Evolutionary conservation across 2,888 invertebrate species (phyloP).

Genomic region (Lasioglossum oenotherae): DNA sequence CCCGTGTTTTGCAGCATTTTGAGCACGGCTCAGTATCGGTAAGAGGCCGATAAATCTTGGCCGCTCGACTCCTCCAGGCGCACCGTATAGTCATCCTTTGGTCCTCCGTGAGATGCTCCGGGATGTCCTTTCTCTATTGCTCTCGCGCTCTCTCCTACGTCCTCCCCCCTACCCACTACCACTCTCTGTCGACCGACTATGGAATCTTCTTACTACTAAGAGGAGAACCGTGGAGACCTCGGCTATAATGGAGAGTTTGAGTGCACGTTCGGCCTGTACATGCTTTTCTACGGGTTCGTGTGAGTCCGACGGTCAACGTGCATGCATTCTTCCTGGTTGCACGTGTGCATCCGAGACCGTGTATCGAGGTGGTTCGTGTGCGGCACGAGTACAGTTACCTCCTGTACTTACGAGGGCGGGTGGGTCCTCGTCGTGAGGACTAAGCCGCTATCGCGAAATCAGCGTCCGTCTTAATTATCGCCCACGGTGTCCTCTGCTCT

Average conservation of each 20-base stretch:
- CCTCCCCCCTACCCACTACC: not conserved
- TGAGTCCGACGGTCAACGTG: conserved; percentile 5
- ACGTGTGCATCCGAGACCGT: not conserved
- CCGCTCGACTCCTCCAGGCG: conserved; percentile 64
- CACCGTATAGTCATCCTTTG: conserved; percentile 64
- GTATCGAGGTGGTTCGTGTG: conserved; percentile 26
- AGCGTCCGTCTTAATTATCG: conserved; percentile 84
- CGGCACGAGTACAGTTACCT: conserved; percentile 73
- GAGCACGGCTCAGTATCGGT: conserved; percentile 81
- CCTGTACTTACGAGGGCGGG: conserved; percentile 71
- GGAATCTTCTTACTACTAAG: conserved; percentile 39
- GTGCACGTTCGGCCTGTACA: conserved; percentile 37
- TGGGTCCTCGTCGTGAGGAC: conserved; percentile 75
- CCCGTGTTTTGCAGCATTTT: conserved; percentile 82
- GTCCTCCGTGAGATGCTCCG: conserved; percentile 55
- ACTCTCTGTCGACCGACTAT: not conserved
- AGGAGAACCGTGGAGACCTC: conserved; percentile 42
- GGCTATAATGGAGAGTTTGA: conserved; percentile 59
- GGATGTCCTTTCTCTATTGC: conserved; percentile 45
- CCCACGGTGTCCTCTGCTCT: conserved; percentile 74
- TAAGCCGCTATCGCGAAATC: conserved; percentile 81
- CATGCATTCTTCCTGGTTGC: not conserved
- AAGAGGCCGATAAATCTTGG: conserved; percentile 82
- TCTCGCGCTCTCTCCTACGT: conserved; percentile 10
- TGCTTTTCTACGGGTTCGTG: not conserved